Evolutionary conservation across 1,140 invertebrate species (phyloP), one percentile per base, ranked within the genome.

Genomic region (Musca domestica): DNA sequence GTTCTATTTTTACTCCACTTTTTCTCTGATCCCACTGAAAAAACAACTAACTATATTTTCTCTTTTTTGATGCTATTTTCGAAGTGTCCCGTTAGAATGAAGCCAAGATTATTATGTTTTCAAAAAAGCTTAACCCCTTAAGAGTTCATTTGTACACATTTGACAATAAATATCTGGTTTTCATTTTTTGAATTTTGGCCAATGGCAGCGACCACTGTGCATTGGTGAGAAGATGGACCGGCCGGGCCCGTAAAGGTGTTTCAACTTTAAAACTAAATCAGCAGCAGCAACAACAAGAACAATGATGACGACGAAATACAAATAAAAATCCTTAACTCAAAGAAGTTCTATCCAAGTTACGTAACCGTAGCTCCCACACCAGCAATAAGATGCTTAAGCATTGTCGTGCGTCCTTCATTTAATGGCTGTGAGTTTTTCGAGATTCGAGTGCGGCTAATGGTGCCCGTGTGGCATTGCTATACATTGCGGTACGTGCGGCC

Each of bases 341-440:
- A 41, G 10, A 41, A 10, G 10, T 22, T 64, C 23, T 25, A 22
- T 49, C 22, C 72, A 72, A 69, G 41, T 73, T 76, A 77, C 72
- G 70, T 77, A 77, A 77, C 52, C 25, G 22, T 25, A 1, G 52
- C 52, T 54, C 20, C 76, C 76, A 77, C 76, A 69, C 73, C 74
- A 71, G 74, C 75, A 77, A 52, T 9, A 52, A 9, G n/a, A 20
- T 41, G 56, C 27, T 30, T 19, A 34, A 30, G 27, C 27, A n/a
- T 34, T 61, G 56, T 61, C 56, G 56, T 61, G 56, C 56, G 27
- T 61, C 27, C 27, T 61, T 61, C 19, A 61, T 61, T 34, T n/a
- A 19, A 63, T 46, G 47, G 23, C 22, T 22, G 46, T 64, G 47
- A 5, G n/a, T 25, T 23, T 46, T 71, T 73, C 71, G 74, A n/a